phyloP scores from a whole-genome alignment of 2,888 invertebrate genomes.

The Drosophila austrosaltans region DNA sequence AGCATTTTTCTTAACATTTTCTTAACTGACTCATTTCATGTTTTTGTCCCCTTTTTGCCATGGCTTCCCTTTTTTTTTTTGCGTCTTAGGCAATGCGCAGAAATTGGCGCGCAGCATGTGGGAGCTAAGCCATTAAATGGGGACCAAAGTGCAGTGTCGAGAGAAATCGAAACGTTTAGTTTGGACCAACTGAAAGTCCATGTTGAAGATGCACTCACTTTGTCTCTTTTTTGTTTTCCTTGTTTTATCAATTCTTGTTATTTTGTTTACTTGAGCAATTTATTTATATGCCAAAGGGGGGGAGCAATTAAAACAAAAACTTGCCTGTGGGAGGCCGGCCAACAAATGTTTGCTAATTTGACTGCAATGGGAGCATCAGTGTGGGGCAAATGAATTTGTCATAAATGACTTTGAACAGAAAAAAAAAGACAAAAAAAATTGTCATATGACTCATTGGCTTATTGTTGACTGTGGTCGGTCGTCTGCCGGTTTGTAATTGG shows the following conservation, averaged over 20 bases:
- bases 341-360: conserved; percentile 61
- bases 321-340: conserved; percentile 69
- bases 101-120: conserved; percentile 48
- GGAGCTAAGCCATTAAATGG: conserved; percentile 18
- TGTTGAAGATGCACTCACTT: conserved; percentile 23
- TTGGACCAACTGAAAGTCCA: conserved; percentile 55
- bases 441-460: not conserved
- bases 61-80: conserved; percentile 28
- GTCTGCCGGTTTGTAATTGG: conserved; percentile 19
- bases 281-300: conserved; percentile 54
- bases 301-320: conserved; percentile 44
- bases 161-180: conserved; percentile 8
- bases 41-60: not conserved
- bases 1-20: too few relatives aligned
- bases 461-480: not conserved
- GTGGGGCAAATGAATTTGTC: conserved; percentile 50
- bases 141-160: conserved; percentile 44
- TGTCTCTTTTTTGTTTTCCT: not conserved
- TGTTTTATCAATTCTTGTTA: conserved; percentile 4
- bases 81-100: conserved; percentile 49
- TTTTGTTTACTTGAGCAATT: conserved; percentile 61
- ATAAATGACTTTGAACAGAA: conserved; percentile 57
- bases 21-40: not conserved
- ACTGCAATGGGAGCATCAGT: conserved; percentile 27
- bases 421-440: not conserved